Conservation (phyloP, 92 coral and sea anemone genomes). For the Blastomussa wellsi region DNA sequence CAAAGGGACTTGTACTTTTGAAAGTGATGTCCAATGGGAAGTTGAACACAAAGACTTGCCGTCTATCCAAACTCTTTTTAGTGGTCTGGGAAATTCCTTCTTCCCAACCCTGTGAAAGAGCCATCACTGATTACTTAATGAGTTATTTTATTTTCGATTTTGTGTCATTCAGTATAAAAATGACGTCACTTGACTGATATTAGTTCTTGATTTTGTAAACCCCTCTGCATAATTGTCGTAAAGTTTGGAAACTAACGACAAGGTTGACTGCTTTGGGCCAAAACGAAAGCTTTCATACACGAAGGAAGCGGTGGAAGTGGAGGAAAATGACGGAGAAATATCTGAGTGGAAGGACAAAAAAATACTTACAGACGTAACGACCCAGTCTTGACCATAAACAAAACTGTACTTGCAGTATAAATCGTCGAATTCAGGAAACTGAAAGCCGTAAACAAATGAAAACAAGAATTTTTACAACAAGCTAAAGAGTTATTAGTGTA, state of each 20-base stretch:
- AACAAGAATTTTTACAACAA: background rate
- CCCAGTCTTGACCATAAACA: conserved; percentile 99
- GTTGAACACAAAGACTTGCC: conserved; percentile 93
- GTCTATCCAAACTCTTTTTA: conserved; percentile 91
- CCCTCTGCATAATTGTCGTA: conserved; percentile 4
- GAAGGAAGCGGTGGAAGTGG: background rate
- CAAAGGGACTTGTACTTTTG: conserved; percentile 97
- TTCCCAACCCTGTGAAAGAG: conserved; percentile 85
- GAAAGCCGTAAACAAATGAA: conserved; percentile 2
- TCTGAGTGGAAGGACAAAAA: background rate
- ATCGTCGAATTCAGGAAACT: conserved; percentile 99
- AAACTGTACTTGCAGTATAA: conserved; percentile 97
- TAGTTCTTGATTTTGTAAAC: background rate
- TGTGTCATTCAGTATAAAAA: background rate
- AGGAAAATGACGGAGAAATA: background rate
- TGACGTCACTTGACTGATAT: background rate
- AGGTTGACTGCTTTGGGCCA: background rate
- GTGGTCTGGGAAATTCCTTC: conserved; percentile 98
- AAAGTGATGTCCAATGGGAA: conserved; percentile 96
- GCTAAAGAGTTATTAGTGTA: no score
- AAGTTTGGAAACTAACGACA: background rate
- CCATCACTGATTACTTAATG: background rate
- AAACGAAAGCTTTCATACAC: background rate
- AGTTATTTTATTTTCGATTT: background rate
- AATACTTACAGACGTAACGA: conserved; percentile 93